Evolutionary conservation across 2,113 vertebrate genomes (phyloP).

Genomic region (Marcusenius ussheri): DNA sequence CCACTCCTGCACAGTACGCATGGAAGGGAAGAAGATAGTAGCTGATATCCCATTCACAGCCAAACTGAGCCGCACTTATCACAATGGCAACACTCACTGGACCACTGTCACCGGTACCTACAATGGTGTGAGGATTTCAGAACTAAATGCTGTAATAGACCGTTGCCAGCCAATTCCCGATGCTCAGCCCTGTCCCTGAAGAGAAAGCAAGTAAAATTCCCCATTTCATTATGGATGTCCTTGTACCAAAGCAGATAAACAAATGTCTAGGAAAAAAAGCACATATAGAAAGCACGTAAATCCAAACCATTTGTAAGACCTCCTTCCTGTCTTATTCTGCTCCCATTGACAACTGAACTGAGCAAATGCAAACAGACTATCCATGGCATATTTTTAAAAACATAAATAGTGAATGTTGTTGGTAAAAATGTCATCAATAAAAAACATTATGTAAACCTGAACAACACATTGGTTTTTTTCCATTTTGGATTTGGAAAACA

Average conservation of each 20-base stretch:
- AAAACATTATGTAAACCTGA: not conserved
- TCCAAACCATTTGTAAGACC: not conserved
- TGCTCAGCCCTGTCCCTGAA: conserved; percentile 30
- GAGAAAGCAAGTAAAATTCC: not conserved
- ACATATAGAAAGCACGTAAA: not conserved
- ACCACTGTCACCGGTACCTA: conserved; percentile 39
- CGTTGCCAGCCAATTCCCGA: conserved; percentile 37
- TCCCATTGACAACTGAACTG: not conserved
- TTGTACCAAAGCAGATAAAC: not conserved
- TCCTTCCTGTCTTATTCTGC: not conserved
- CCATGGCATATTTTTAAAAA: not conserved
- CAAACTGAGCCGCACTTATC: conserved; percentile 34
- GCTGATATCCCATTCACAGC: conserved; percentile 43
- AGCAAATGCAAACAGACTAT: not conserved
- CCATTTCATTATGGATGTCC: not conserved
- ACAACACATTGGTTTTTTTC: not conserved
- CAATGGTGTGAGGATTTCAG: conserved; percentile 35
- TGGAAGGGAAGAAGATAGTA: conserved; percentile 39
- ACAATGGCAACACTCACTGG: conserved; percentile 34
- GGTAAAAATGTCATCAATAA: not conserved
- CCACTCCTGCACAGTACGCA: conserved; percentile 37
- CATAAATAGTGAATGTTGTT: not conserved
- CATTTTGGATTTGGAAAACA: not conserved
- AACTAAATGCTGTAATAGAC: conserved; percentile 39
- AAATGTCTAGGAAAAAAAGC: not conserved